Evolutionary conservation across 1,140 invertebrate genomes (phyloP).

Genomic region (Drosophila albomicans): DNA sequence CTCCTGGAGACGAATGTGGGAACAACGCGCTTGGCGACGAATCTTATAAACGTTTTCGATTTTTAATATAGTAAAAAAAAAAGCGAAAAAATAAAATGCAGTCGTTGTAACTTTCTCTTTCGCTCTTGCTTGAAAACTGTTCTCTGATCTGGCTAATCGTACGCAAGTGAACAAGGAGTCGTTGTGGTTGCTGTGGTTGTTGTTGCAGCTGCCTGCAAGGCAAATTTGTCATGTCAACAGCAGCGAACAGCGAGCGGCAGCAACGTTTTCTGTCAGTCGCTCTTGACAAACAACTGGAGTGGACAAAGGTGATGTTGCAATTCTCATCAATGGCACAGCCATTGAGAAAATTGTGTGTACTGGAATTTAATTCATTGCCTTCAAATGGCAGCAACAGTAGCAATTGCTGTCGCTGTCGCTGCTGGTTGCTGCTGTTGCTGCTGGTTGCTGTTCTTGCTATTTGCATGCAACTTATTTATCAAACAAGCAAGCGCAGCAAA

Average conservation of each 20-base stretch:
- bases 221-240: conserved; percentile 71
- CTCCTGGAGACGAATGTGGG: no score
- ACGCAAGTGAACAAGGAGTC: neutral
- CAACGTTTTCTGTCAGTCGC: conserved; percentile 52
- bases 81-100: no score
- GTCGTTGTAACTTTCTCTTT: no score
- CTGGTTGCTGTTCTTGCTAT: conserved; percentile 45
- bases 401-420: conserved; percentile 41
- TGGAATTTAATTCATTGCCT: conserved; percentile 79
- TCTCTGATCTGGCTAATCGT: neutral
- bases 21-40: no score
- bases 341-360: conserved; percentile 67
- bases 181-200: neutral
- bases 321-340: conserved; percentile 71
- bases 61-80: no score
- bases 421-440: conserved; percentile 29
- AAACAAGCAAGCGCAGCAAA: conserved; percentile 54
- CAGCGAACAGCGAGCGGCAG: conserved; percentile 5
- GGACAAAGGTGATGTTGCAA: conserved; percentile 70
- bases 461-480: conserved; percentile 81
- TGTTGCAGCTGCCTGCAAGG: conserved; percentile 24
- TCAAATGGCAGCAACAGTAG: conserved; percentile 66
- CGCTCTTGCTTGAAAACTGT: neutral
- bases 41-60: no score
- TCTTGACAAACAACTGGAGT: conserved; percentile 71